phyloP scores from a whole-genome alignment of 1,140 invertebrate species.

The Hylaeus anthracinus region DNA sequence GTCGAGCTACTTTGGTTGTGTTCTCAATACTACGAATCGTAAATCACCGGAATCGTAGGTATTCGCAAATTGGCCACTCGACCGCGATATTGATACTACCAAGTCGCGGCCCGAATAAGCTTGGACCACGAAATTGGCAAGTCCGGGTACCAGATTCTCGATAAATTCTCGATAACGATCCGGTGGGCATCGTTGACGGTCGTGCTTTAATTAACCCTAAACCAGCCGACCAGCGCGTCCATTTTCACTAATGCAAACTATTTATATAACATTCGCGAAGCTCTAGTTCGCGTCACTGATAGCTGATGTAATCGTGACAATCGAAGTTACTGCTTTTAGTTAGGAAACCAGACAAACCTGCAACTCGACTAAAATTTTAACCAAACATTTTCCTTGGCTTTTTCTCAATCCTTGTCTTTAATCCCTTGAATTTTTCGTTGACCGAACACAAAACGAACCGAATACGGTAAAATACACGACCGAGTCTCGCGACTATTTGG shows the following conservation, averaged over 20 bases:
- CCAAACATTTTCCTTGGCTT: too few relatives aligned
- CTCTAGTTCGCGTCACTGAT: too few relatives aligned
- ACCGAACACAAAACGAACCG: constrained; percentile 20
- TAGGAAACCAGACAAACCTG: too few relatives aligned
- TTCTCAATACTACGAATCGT: constrained; percentile 20
- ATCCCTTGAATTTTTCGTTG: neutral
- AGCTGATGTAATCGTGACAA: too few relatives aligned
- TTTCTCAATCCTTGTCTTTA: too few relatives aligned
- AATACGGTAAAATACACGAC: constrained; percentile 39
- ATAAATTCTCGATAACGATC: constrained; percentile 34
- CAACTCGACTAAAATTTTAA: too few relatives aligned
- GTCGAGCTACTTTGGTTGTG: constrained; percentile 1
- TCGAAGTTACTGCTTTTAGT: too few relatives aligned
- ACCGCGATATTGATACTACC: constrained; percentile 56
- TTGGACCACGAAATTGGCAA: constrained; percentile 51
- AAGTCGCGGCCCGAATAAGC: constrained; percentile 10
- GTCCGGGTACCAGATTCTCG: constrained; percentile 2
- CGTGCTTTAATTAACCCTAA: constrained; percentile 43
- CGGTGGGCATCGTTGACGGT: constrained; percentile 27
- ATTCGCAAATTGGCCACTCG: constrained; percentile 60
- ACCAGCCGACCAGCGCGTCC: too few relatives aligned
- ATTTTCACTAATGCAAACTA: too few relatives aligned
- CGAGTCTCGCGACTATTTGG: constrained; percentile 19
- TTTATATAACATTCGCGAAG: too few relatives aligned
- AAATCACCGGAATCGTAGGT: constrained; percentile 57